phyloP scores from a whole-genome alignment of 2,888 invertebrate genomes.

The Microctonus aethiopoides region DNA sequence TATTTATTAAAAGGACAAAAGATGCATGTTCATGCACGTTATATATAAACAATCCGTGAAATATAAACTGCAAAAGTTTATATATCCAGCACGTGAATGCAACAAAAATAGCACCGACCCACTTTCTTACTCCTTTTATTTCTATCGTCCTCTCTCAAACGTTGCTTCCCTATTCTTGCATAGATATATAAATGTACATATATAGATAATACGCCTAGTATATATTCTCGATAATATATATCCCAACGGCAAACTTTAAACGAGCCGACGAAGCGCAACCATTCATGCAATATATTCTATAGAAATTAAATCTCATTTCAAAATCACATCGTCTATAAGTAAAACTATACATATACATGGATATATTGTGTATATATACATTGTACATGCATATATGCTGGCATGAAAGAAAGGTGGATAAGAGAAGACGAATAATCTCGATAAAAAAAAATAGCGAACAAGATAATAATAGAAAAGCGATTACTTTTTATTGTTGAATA shows the following conservation, averaged over 20 bases:
- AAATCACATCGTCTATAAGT: conserved; percentile 10
- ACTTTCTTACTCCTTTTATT: conserved; percentile 28
- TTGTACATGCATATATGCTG: not conserved
- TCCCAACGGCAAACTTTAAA: conserved; percentile 27
- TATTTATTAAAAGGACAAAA: conserved; percentile 7
- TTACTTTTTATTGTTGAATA: not conserved
- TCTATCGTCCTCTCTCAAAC: not conserved
- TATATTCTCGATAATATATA: not conserved
- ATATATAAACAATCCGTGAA: conserved; percentile 11
- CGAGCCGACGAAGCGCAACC: conserved; percentile 26
- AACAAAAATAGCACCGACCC: conserved; percentile 35
- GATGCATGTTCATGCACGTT: not conserved
- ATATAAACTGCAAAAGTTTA: conserved; percentile 18
- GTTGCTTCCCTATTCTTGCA: not conserved
- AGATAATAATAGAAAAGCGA: not conserved
- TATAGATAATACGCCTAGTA: not conserved
- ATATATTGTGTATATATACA: not conserved
- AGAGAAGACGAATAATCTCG: not conserved
- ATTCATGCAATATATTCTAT: conserved; percentile 26
- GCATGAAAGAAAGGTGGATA: not conserved
- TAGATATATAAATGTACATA: not conserved
- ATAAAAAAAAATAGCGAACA: not conserved
- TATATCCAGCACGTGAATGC: conserved; percentile 32
- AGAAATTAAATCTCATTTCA: conserved; percentile 24
- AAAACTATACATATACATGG: not conserved